These are phyloP conservation scores for Tinea pellionella DNA, from an alignment of 2,888 invertebrate genomes.

Conservation along the genomic window DNA sequence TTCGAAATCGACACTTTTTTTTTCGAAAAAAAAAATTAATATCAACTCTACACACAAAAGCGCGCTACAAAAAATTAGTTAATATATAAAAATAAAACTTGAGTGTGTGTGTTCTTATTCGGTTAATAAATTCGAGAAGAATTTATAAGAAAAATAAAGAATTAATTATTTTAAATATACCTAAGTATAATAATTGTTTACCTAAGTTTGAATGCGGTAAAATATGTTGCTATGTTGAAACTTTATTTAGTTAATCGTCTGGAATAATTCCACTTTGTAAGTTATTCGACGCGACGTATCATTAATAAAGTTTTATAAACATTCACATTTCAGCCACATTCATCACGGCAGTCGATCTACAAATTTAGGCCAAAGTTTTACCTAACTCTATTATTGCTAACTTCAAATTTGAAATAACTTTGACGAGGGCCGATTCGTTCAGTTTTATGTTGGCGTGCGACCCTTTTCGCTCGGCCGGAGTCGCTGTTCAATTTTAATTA, in stretches of 20 bases:
- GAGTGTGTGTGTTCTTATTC: no score
- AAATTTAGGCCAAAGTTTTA: constrained; percentile 4
- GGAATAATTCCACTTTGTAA: background rate
- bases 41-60: no score
- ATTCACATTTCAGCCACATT: background rate
- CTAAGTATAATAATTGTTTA: no score
- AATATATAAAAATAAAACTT: no score
- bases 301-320: constrained; percentile 1
- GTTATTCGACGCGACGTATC: background rate
- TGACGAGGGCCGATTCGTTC: constrained; percentile 26
- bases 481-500: constrained; percentile 38
- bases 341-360: background rate
- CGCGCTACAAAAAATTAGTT: no score
- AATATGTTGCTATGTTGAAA: background rate
- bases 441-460: constrained; percentile 24
- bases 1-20: no score
- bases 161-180: no score
- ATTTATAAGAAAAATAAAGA: no score
- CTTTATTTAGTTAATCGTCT: background rate
- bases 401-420: constrained; percentile 12
- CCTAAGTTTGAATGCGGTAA: no score
- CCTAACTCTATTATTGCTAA: constrained; percentile 6
- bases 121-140: no score
- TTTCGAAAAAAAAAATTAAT: no score
- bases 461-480: constrained; percentile 26